phyloP scores from a whole-genome alignment of 1,140 invertebrate species.

The Drosophila quadrilineata region DNA sequence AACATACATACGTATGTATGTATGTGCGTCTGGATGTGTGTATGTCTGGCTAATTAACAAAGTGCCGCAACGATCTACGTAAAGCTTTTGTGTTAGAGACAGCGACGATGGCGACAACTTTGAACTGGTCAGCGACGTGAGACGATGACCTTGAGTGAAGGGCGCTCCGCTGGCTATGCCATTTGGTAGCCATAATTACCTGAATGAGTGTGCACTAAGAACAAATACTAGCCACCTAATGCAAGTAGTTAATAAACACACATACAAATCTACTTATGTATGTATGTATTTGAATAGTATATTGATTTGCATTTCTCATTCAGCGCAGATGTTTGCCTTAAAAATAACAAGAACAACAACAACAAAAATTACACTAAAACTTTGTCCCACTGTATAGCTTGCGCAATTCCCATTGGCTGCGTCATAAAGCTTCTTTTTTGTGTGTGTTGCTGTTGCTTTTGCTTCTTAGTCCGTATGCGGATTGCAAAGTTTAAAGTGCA shows the following conservation, averaged over 20 bases:
- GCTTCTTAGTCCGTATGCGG: too few relatives aligned
- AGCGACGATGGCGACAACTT: conserved; percentile 35
- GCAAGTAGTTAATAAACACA: neutral
- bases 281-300: neutral
- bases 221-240: conserved; percentile 16
- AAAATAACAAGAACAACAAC: conserved; percentile 15
- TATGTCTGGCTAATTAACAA: conserved; percentile 60
- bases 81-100: conserved; percentile 47
- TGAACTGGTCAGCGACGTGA: conserved; percentile 48
- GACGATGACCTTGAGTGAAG: conserved; percentile 67
- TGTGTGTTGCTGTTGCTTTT: conserved; percentile 11
- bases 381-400: conserved; percentile 4
- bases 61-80: conserved; percentile 41
- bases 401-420: neutral
- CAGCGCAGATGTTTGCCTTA: conserved; percentile 14
- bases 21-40: neutral
- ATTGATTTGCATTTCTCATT: too few relatives aligned
- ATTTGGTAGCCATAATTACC: conserved; percentile 67
- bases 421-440: conserved; percentile 19
- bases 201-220: conserved; percentile 40
- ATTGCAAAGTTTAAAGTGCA: conserved; percentile 55
- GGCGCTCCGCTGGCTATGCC: conserved; percentile 59
- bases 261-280: neutral
- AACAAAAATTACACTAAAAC: neutral
- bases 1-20: neutral